These are phyloP conservation scores for Tiaroga cobitis DNA, from an alignment of 2,797 vertebrate species.

Conservation along the genomic window DNA sequence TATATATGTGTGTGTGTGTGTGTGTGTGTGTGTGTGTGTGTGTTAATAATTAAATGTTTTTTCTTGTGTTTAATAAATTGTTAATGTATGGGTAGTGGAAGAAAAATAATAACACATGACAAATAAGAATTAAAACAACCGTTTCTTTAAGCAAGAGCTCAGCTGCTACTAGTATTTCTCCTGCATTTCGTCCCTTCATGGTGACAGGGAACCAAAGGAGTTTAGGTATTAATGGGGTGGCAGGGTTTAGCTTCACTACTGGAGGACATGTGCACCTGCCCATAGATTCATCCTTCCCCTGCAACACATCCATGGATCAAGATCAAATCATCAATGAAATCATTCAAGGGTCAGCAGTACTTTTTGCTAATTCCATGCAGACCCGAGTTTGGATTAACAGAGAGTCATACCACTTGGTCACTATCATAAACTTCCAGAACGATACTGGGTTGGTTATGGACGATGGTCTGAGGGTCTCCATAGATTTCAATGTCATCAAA, in stretches of 20 bases:
- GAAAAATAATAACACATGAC: background rate
- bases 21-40: too few species aligned
- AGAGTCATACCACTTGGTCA: slow-evolving; percentile 89
- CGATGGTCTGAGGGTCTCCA: slow-evolving; percentile 85
- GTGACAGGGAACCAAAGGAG: slow-evolving; percentile 91
- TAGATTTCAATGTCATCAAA: slow-evolving; percentile 95
- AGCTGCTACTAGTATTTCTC: slow-evolving; percentile 89
- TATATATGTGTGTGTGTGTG: too few species aligned
- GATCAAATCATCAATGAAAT: slow-evolving; percentile 28
- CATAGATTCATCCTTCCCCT: slow-evolving; percentile 96
- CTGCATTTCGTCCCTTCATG: slow-evolving; percentile 82
- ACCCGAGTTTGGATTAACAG: background rate
- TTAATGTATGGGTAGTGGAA: background rate
- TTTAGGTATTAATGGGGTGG: slow-evolving; percentile 78
- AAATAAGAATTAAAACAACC: slow-evolving; percentile 68
- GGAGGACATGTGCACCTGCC: slow-evolving; percentile 87
- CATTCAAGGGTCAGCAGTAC: background rate
- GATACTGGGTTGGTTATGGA: slow-evolving; percentile 85
- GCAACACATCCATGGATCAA: slow-evolving; percentile 48
- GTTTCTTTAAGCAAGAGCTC: slow-evolving; percentile 91
- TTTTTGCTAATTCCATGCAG: slow-evolving; percentile 3
- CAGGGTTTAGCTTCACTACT: slow-evolving; percentile 86
- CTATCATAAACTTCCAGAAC: slow-evolving; percentile 92
- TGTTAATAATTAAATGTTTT: background rate
- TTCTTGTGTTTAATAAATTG: background rate